A percentile compares a stretch with the other conserved stretches of the same genome.
phyloP scores from a whole-genome alignment of 2,113 vertebrate species.

The Blennius ocellaris region DNA sequence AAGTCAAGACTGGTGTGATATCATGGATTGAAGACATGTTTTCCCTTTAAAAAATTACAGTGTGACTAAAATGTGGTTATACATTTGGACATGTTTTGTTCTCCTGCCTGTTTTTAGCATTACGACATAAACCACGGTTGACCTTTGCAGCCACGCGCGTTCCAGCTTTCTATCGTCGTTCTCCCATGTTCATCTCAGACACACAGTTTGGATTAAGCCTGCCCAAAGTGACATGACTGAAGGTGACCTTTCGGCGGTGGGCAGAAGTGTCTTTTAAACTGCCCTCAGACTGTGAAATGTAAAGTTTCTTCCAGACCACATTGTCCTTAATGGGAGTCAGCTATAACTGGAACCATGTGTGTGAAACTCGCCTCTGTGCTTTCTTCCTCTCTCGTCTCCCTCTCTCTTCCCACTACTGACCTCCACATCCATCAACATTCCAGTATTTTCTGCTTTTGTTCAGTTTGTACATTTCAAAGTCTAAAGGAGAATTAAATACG shows the following conservation, averaged over 20 bases:
- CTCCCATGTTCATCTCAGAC: constrained; percentile 4
- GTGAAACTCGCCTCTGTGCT: constrained; percentile 49
- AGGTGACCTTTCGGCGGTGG: constrained; percentile 50
- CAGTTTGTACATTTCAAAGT: constrained; percentile 40
- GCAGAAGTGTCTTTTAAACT: constrained; percentile 58
- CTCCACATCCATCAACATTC: constrained; percentile 40
- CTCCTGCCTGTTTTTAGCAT: not conserved
- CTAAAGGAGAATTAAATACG: constrained; percentile 52
- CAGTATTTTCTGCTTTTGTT: constrained; percentile 26
- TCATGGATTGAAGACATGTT: too few relatives aligned
- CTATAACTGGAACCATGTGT: constrained; percentile 82
- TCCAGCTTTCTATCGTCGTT: constrained; percentile 6
- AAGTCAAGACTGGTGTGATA: not conserved
- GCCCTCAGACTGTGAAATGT: constrained; percentile 80
- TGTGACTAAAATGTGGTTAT: not conserved
- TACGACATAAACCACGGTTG: constrained; percentile 37
- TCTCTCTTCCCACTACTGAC: constrained; percentile 44
- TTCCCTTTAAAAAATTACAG: too few relatives aligned
- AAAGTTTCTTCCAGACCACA: constrained; percentile 71
- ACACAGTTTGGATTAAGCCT: constrained; percentile 26
- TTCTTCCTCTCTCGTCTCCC: constrained; percentile 14
- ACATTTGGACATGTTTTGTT: constrained; percentile 2
- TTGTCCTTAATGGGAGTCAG: constrained; percentile 62
- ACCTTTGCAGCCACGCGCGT: constrained; percentile 5
- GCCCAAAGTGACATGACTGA: constrained; percentile 29